Conservation (phyloP, 1,140 invertebrate genomes). For the Spodoptera frugiperda region DNA sequence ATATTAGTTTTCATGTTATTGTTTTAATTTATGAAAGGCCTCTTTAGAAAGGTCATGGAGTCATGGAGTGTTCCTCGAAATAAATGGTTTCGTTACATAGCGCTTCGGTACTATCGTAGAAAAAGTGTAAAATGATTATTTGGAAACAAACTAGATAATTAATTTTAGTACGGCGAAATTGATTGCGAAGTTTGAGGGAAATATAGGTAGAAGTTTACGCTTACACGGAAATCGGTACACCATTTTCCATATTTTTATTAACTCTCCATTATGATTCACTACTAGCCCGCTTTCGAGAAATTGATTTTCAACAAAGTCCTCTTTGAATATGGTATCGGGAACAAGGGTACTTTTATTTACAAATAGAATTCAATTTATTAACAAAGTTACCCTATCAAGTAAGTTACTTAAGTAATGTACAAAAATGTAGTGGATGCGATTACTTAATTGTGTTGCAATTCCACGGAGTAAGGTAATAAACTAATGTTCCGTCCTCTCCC, state of each 20-base stretch:
- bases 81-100: too few species aligned
- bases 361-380: slow-evolving; percentile 20
- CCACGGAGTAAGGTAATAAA: slow-evolving; percentile 45
- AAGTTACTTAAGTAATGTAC: slow-evolving; percentile 29
- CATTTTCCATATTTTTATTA: too few species aligned
- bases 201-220: background rate
- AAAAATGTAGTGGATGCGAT: slow-evolving; percentile 43
- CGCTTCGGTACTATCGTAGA: too few species aligned
- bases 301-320: too few species aligned
- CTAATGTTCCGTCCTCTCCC: slow-evolving; percentile 30
- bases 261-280: too few species aligned
- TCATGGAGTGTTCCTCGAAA: background rate
- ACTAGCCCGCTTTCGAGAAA: too few species aligned
- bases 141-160: slow-evolving; percentile 14
- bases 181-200: slow-evolving; percentile 6
- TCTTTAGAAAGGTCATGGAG: background rate
- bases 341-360: too few species aligned
- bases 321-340: too few species aligned
- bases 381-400: slow-evolving; percentile 4
- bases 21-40: background rate
- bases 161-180: slow-evolving; percentile 12
- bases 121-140: too few species aligned
- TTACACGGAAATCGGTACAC: too few species aligned
- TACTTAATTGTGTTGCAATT: slow-evolving; percentile 48
- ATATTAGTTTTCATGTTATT: too few species aligned